Base-by-base conservation (phyloP, 2,797 vertebrate species). In the Pangasius krempfi region DNA sequence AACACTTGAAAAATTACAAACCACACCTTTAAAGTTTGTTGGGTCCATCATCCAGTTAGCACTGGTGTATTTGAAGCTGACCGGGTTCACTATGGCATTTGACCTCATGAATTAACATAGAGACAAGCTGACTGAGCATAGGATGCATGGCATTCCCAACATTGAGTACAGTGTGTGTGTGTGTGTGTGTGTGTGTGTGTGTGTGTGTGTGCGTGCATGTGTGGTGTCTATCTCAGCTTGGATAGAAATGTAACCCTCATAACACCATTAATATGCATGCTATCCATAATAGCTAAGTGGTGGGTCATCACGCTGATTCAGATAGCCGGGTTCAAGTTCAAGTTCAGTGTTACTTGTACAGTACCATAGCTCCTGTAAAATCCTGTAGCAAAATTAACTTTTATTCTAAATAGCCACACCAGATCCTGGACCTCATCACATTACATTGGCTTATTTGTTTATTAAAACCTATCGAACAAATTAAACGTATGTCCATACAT, bases 71-170 rank as follows among this genome's bases (percentile, higher is more conserved):
- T 85, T 70, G 81, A 85, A 79, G 50, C 72, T 87, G 52, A 78
- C 66, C 72, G 13, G 86, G 68, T 87, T 89, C 89, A 87, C 86
- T 79, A 54, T 62, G 73, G 86, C 64, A 87, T 85, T 80, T 89
- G 89, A 89, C 86, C 89, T 85, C 86, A 89, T 89, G 89, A 89
- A 89, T 89, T 89, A 89, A 85, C 89, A 80, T 80, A 85, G 86
- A 85, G 86, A 87, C 86, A 85, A 89, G 86, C 89, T 89, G 89
- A 89, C 86, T 85, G 86, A 87, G 86, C 89, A 89, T 4, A 30
- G 60, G 86, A 85, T 87, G 86, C 86, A 85, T 85, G 73, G 44
- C 73, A 87, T 89, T 87, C 89, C 64, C 89, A 56, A 73, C 86
- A 89, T 72, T 89, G 81, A 62, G 86, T 64, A 80, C 73, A 37